phyloP scores from a whole-genome alignment of 2,797 vertebrate genomes.

The Mormyrus hasselquistii region DNA sequence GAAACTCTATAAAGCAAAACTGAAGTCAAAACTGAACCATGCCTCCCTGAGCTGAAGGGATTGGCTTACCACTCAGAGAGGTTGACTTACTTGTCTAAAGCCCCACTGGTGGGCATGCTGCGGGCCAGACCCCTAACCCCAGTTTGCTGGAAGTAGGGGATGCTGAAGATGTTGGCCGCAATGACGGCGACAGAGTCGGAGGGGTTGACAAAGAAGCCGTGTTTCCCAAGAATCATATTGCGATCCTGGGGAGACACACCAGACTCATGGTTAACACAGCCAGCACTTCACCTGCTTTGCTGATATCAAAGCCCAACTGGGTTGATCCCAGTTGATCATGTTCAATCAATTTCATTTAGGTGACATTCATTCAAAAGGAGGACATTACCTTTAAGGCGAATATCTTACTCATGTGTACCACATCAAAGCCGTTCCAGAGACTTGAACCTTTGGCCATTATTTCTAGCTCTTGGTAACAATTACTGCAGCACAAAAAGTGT shows the following conservation, averaged over 20 bases:
- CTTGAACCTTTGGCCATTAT: background rate
- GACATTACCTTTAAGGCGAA: background rate
- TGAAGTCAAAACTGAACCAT: background rate
- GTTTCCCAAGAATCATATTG: conserved; percentile 95
- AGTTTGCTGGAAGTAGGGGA: conserved; percentile 92
- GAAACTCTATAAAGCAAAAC: background rate
- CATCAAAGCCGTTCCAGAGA: background rate
- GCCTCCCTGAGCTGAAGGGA: background rate
- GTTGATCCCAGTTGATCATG: background rate
- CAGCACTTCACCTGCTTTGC: background rate
- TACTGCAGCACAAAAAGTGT: background rate
- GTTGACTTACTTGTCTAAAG: conserved; percentile 79
- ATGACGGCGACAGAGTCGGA: conserved; percentile 95
- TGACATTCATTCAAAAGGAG: background rate
- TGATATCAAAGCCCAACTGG: background rate
- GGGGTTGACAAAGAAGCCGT: conserved; percentile 94
- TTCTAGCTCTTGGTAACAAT: background rate
- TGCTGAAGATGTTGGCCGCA: conserved; percentile 86
- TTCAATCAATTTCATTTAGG: background rate
- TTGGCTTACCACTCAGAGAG: background rate
- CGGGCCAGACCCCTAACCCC: conserved; percentile 89
- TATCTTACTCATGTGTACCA: background rate
- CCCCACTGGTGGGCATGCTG: conserved; percentile 96
- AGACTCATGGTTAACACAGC: background rate
- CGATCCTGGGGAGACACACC: conserved; percentile 68